Base-by-base conservation (phyloP, 35 echinoderm and acorn worm species). In the Diadema setosum region DNA sequence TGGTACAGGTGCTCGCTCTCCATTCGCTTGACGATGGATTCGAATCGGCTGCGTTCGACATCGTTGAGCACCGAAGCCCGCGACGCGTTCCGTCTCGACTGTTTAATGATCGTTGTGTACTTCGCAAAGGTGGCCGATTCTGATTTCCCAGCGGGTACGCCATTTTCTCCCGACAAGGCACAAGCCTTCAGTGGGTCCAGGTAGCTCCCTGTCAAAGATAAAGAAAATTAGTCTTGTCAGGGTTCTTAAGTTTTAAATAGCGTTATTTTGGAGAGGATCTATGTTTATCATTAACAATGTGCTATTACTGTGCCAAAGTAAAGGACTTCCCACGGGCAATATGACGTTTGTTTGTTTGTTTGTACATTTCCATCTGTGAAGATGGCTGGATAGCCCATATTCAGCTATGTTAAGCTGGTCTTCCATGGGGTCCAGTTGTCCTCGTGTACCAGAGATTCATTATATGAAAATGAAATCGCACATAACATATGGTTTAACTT, bases 161-260 rank as follows among this genome's bases (percentile, higher is more conserved):
- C 60, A 58, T 90, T 96, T 40, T 92, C 94, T 48, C 94, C 94
- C 23, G 88, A 91, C 14, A 96, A 82, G 7, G 94, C 80, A 39
- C 94, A 96, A 81, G 94, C 94, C 42, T 92, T 96, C 0, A 96
- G 70, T n/a, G 94, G 94, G 82, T 96, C 94, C 43, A 96, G 70
- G 73, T 96, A 96, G 65, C 44, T 90, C 45, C 94, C 94, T 96
- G 65, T 20, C 88, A 65, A 83, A 44, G 33, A 78, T 15, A 75
- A 46, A 30, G 6, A 88, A 44, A 8, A 87, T 34, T 21, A 8
- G 26, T 44, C 26, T 40, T 23, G 5, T 17, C 11, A 39, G 6
- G 2, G n/a, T 52, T 52, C 9, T n/a, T 11, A 9, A 52, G 48
- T 52, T 6, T 5, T 34, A 11, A 2, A 30, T 12, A 39, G 9